These are phyloP conservation scores for Terrapene triunguis DNA, from an alignment of 2,113 vertebrate genomes.

Conservation along the genomic window DNA sequence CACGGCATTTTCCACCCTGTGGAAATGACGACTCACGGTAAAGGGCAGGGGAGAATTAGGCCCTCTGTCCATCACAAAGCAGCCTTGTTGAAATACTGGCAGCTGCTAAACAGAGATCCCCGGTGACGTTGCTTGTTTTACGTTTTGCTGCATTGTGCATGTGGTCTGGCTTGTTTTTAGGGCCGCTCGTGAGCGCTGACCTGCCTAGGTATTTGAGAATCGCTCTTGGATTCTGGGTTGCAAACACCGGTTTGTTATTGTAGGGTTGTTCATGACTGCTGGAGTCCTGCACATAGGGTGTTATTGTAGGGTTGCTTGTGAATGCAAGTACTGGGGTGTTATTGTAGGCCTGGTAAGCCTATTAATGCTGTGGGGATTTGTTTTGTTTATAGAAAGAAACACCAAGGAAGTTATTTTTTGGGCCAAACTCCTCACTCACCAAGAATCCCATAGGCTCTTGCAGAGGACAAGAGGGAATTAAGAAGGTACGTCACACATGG, in stretches of 20 bases:
- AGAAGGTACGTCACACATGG: background rate
- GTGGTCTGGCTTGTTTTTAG: background rate
- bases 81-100: background rate
- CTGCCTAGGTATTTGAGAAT: background rate
- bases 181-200: background rate
- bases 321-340: background rate
- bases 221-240: background rate
- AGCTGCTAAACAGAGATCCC: background rate
- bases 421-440: background rate
- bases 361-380: background rate
- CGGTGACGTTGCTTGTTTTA: background rate
- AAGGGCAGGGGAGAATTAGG: background rate
- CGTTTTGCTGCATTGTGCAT: background rate
- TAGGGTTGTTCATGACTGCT: background rate
- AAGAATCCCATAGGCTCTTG: background rate
- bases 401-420: background rate
- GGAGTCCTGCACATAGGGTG: background rate
- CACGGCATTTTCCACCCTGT: background rate
- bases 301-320: background rate
- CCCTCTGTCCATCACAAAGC: background rate
- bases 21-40: background rate
- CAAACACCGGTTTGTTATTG: background rate
- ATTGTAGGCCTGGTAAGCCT: background rate
- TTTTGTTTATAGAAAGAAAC: background rate
- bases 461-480: background rate